Base-by-base conservation (phyloP, 1,140 invertebrate species). In the Drosophila pruinosa region DNA sequence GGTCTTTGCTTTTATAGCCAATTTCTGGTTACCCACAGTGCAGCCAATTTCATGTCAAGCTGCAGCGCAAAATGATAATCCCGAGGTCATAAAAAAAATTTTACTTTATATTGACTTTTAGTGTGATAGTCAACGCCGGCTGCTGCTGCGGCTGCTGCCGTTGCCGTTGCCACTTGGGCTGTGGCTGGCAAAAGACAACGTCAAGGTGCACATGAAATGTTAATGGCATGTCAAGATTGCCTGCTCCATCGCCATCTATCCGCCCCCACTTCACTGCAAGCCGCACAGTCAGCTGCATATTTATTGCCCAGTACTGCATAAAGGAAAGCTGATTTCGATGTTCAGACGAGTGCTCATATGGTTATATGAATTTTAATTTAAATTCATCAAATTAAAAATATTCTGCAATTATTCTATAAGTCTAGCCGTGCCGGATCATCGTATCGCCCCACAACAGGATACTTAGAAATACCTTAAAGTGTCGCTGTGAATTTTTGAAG, bases 31-130 rank as follows among this genome's bases (percentile, higher is more conserved):
- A 88, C 82, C 82, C 83, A 82, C 82, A 89, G 75, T 78, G 82
- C 83, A 86, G 83, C 83, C 82, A 88, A 89, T 89, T 88, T 88
- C 75, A 89, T 89, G 82, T 88, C 83, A 82, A 82, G 78, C 82
- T 89, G 83, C 74, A 78, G 65, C 78, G 63, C 75, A 78, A 88
- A 88, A 88, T 88, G 82, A 88, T 88, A 88, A 88, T 88, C 82
- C 82, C 68, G 54, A 54, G 82, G 83, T 89, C 83, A 78, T 89
- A 89, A 88, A 88, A 86, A 76, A 68, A 82, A 83, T 82, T 82
- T 88, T 85, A 85, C 82, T 83, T 88, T 88, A 88, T 88, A 88
- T 88, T 88, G 82, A 88, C 82, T 88, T 89, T 88, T 88, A 82
- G 83, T 82, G 75, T 78, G 82, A 86, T 86, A 86, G 82, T 82